phyloP scores from a whole-genome alignment of 30 jellyfish, hydroid and myxozoan species.

The Turritopsis dohrnii region DNA sequence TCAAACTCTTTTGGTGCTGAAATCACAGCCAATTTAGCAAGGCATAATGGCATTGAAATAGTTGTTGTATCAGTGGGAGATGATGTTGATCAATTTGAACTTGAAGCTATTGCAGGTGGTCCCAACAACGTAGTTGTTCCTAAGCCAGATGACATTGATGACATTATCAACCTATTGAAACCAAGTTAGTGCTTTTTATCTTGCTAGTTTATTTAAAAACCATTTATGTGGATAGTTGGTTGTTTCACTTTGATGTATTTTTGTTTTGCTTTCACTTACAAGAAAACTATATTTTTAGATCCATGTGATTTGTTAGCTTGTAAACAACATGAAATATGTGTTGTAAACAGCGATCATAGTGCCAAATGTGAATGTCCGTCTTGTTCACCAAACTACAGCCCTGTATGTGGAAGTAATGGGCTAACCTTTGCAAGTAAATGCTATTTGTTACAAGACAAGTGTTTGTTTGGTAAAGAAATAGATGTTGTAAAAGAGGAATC shows the following conservation, averaged over 20 bases:
- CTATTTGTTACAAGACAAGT: constrained; percentile 37
- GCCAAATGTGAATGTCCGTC: constrained; percentile 56
- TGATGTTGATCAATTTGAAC: neutral
- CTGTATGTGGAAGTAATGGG: constrained; percentile 74
- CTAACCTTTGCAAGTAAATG: constrained; percentile 53
- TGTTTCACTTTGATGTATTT: neutral
- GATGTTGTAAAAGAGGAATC: constrained; percentile 35
- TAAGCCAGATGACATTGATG: neutral
- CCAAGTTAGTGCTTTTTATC: neutral
- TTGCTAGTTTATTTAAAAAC: neutral
- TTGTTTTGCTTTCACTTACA: neutral
- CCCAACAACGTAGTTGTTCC: neutral
- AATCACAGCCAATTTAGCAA: neutral
- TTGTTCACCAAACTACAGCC: constrained; percentile 27
- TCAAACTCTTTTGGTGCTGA: neutral
- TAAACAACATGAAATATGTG: constrained; percentile 34
- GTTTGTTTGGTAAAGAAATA: constrained; percentile 17
- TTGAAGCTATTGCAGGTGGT: constrained; percentile 4
- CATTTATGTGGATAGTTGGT: too few relatives aligned
- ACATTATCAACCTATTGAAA: neutral
- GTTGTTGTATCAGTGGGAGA: neutral
- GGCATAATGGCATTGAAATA: constrained; percentile 1
- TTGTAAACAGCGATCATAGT: neutral
- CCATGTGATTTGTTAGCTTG: constrained; percentile 41
- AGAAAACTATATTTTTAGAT: constrained; percentile 16